Base-by-base conservation (phyloP, 2,797 vertebrate species). In the Cyclura pinguis region DNA sequence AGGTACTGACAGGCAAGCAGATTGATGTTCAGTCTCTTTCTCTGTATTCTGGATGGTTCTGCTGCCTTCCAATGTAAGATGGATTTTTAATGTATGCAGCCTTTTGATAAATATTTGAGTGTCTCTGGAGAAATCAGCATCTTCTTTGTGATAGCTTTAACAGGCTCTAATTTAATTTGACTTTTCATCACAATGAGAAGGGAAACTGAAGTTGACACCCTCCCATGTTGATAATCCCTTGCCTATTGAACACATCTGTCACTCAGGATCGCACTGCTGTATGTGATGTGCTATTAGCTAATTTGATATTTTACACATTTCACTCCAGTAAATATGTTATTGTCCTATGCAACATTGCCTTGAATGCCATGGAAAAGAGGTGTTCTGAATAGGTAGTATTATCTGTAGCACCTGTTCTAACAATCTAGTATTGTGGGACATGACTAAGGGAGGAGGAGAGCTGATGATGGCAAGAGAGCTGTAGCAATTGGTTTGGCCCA, bases 61-160 rank as follows among this genome's bases (percentile, higher is more conserved):
- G 59, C 59, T 62, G 20, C 5, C 18, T 73, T 73, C 29, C 50
- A 81, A n/a, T 18, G 47, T 82, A 55, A 88, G 78, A 47, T 42
- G 42, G 27, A 4, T 52, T 55, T 73, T 4, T 83, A 83, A 74
- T 74, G 13, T 88, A 82, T 57, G 80, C 52, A 82, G 20, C 20
- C 14, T 83, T 59, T 74, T 47, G 69, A 74, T 32, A 24, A 27
- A 55, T 29, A 88, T 74, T 59, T 88, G 69, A 83, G 47, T 88
- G n/a, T 72, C 6, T 59, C 35, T 9, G 57, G 52, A 38, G 50
- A 86, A 8, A 52, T 55, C 81, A 16, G 29, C 35, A 38, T 82
- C 47, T 88, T 81, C 73, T 62, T 80, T 88, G 16, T 27, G 47
- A 69, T 38, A 35, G 18, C 59, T 62, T 50, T 67, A 52, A 81